Base-by-base conservation (phyloP, 2,797 vertebrate species). In the Hipposideros larvatus region DNA sequence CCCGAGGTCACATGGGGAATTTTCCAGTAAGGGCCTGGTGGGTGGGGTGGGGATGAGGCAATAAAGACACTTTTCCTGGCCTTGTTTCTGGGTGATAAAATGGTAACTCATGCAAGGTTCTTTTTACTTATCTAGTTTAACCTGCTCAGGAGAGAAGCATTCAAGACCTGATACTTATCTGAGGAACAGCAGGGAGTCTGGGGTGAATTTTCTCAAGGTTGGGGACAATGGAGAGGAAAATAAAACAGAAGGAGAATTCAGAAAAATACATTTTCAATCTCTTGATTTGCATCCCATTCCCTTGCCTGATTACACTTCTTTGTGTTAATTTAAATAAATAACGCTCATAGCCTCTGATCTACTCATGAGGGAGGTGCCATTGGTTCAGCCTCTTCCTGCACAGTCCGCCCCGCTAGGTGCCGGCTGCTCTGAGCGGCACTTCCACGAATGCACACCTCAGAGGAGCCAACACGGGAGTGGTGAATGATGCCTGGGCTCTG, bases 321-420 rank as follows among this genome's bases (percentile, higher is more conserved):
- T 34, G 4, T 26, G 31, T 59, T 43, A 73, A 53, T 71, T 63
- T 41, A 70, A 75, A 68, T 34, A 26, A 86, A 28, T 2, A 51
- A 24, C 18, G 1, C 3, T 4, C 1, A 14, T 28, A 70, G 66
- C 16, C 11, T 79, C 66, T n/a, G 51, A 46, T 21, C 7, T 4
- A 53, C 43, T 55, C 37, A 14, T 21, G 53, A 21, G 48, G 61
- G 34, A 19, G 5, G 13, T 0, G 7, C 9, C 9, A 0, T 41
- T 34, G 43, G 28, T 28, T 31, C 6, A 10, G n/a, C 2, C 9
- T 21, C 53, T 66, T 70, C 16, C 26, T 24, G 31, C n/a, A 22
- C 11, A 9, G 9, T 22, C 48, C 5, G 0, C 4, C 6, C 13
- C 1, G 0, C 4, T 6, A 18, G 53, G 28, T 31, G 59, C 26